Conservation (phyloP, 2,113 vertebrate genomes). For the Eonycteris spelaea region DNA sequence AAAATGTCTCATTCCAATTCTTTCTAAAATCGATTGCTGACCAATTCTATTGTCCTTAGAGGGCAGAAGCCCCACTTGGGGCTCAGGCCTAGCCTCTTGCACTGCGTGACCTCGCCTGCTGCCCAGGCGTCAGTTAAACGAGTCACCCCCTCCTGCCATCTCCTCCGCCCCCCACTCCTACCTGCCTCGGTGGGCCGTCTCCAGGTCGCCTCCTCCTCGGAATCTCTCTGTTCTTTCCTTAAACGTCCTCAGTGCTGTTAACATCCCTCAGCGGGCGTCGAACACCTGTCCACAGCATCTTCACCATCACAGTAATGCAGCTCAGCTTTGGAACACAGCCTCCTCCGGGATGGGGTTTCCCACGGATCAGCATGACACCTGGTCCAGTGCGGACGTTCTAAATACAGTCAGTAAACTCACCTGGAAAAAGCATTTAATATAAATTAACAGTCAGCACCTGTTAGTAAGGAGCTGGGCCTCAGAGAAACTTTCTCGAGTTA, state of each 20-base stretch:
- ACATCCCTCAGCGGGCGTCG: background rate
- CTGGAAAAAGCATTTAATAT: background rate
- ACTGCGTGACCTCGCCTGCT: no score
- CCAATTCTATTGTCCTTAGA: background rate
- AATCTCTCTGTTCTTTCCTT: background rate
- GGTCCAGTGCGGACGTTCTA: background rate
- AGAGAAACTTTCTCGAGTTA: background rate
- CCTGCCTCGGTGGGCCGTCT: background rate
- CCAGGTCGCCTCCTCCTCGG: background rate
- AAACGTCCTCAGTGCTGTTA: background rate
- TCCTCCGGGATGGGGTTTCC: background rate
- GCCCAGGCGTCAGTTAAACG: background rate
- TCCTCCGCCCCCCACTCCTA: background rate
- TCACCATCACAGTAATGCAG: background rate
- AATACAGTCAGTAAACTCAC: background rate
- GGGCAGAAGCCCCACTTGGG: background rate
- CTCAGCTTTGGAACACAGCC: background rate
- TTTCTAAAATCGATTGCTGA: background rate
- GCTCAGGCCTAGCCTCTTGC: background rate
- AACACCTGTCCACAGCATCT: background rate
- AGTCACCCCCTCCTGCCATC: rapidly evolving
- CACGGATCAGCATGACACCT: no score
- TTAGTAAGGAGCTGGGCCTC: background rate
- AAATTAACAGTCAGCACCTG: background rate
- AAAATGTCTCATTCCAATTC: background rate